Evolutionary conservation across 2,113 vertebrate genomes (phyloP).

Genomic region (Vimba vimba): DNA sequence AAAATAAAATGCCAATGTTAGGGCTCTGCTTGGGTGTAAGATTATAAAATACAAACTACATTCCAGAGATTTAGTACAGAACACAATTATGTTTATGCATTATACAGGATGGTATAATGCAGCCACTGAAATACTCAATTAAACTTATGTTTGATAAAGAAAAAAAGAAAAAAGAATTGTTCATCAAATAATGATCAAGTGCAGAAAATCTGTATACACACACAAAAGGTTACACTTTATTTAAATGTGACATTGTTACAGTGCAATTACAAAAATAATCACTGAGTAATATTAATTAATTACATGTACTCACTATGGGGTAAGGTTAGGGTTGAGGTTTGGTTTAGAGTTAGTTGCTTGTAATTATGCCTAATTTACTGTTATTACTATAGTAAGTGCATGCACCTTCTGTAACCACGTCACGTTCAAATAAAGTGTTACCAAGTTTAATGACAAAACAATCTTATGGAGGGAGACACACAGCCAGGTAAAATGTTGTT

Average conservation of each 20-base stretch:
- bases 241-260: too few species aligned
- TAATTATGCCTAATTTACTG: too few species aligned
- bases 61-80: neutral
- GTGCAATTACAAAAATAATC: too few species aligned
- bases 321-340: too few species aligned
- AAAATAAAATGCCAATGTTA: neutral
- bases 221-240: too few species aligned
- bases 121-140: neutral
- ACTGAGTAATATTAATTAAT: too few species aligned
- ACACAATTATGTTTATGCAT: neutral
- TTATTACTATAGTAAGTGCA: too few species aligned
- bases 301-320: too few species aligned
- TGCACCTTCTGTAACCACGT: too few species aligned
- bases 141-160: neutral
- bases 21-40: neutral
- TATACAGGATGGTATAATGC: neutral
- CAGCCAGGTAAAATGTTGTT: neutral
- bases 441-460: neutral
- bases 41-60: neutral
- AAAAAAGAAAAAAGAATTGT: neutral
- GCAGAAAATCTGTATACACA: too few species aligned
- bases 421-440: too few species aligned
- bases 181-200: neutral
- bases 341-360: too few species aligned
- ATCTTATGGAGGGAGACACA: neutral